Conservation (phyloP, 1,140 invertebrate species). For the Semibalanus balanoides region DNA sequence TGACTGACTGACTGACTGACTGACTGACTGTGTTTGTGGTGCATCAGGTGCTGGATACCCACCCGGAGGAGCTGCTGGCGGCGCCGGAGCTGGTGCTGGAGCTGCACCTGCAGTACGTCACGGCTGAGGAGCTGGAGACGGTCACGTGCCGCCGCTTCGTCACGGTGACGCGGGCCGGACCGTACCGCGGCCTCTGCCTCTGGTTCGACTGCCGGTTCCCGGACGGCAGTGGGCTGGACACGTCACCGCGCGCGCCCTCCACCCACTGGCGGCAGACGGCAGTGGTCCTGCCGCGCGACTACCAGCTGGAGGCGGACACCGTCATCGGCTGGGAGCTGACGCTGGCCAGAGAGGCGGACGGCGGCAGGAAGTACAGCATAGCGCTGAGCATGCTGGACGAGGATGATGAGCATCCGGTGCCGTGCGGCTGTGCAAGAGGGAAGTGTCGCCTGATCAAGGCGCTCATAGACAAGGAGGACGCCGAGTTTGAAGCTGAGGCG, state of each 20-base stretch:
- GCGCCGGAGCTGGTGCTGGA: conserved; percentile 28
- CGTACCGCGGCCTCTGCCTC: conserved; percentile 51
- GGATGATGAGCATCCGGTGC: conserved; percentile 53
- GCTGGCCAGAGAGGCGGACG: conserved; percentile 37
- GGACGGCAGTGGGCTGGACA: conserved; percentile 40
- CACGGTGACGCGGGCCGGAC: conserved; percentile 37
- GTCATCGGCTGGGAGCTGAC: conserved; percentile 50
- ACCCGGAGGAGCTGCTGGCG: conserved; percentile 29
- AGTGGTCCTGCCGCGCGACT: conserved; percentile 35
- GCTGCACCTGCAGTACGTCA: conserved; percentile 27
- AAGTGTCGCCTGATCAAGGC: conserved; percentile 56
- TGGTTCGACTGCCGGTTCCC: conserved; percentile 34
- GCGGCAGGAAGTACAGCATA: conserved; percentile 46
- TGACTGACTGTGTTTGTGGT: too few species aligned
- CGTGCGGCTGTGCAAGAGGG: conserved; percentile 56
- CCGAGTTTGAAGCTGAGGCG: conserved; percentile 22
- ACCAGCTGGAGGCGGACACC: conserved; percentile 34
- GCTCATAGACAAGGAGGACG: conserved; percentile 35
- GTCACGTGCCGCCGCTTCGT: conserved; percentile 29
- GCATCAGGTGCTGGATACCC: neutral
- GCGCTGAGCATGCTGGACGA: conserved; percentile 51
- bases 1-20: too few species aligned
- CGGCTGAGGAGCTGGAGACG: conserved; percentile 23
- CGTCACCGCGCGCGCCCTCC: conserved; percentile 51
- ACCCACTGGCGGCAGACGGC: conserved; percentile 98